A percentile compares a stretch with the other conserved stretches of the same genome.
Conservation (phyloP, 2,797 vertebrate species). For the Gymnothorax javanicus region DNA sequence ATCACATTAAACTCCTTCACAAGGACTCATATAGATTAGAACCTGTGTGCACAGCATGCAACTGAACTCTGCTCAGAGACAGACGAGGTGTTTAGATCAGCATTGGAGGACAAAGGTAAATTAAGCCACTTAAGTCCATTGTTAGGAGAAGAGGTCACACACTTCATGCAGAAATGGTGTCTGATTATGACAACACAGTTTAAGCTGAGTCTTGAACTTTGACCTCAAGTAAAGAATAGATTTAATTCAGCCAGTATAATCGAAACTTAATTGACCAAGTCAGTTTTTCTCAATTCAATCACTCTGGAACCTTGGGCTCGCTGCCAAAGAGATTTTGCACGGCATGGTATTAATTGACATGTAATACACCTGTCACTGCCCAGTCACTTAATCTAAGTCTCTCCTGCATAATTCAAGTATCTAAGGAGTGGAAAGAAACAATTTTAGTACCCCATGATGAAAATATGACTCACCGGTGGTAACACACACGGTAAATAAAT, state of each 20-base stretch:
- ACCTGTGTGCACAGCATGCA: not conserved
- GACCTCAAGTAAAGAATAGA: not conserved
- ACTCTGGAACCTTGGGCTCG: not conserved
- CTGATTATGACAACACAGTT: not conserved
- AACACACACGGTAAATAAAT: not conserved
- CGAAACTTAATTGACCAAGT: not conserved
- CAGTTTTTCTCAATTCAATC: not conserved
- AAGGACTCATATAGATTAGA: not conserved
- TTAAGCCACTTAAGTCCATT: too few relatives aligned
- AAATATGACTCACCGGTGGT: constrained; percentile 4
- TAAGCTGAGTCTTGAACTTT: not conserved
- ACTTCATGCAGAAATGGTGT: not conserved
- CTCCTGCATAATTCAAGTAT: not conserved
- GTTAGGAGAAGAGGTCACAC: not conserved
- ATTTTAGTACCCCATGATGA: not conserved
- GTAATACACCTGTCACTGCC: too few relatives aligned
- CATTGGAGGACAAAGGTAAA: too few relatives aligned
- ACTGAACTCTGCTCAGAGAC: not conserved
- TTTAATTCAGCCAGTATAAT: not conserved
- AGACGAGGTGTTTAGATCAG: too few relatives aligned
- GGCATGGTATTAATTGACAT: not conserved
- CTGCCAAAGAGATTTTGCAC: not conserved
- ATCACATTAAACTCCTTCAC: not conserved
- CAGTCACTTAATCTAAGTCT: not conserved
- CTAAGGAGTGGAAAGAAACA: not conserved